Evolutionary conservation across 2,888 invertebrate species (phyloP), one percentile per base, ranked within the genome.

Genomic region (Ormyrus nitidulus): DNA sequence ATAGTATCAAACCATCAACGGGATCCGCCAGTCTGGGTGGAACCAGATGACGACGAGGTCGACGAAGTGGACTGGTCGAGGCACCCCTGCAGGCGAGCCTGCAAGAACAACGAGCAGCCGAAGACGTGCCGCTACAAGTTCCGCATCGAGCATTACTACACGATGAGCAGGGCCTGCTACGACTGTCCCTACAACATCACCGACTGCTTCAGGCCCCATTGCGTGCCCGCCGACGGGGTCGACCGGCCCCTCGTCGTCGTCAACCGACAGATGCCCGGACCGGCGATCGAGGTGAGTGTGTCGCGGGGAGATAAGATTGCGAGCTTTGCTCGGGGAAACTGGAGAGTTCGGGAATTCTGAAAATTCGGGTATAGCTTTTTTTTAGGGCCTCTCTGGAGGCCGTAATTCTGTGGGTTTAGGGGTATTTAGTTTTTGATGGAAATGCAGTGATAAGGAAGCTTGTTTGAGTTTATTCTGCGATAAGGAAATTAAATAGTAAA

Each of bases 231-330:
- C 0, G 97, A 98, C 89, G 98, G 98, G 0, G 92, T 95, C 61
- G 93, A 93, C 79, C 92, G 97, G 82, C 92, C 95, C 0, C 91
- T 98, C 53, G 93, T 95, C 11, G 95, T 96, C 0, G 93, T 97
- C 5, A 98, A 98, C 91, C 93, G 97, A 83, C 94, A 95, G 91
- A 93, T 98, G 93, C 97, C 98, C 0, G 97, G 97, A 61, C 97
- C 97, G 0, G 90, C 94, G 0, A 94, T 98, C 73, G 95, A 97
- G 93, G 96, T 96, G 44, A 79, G 53, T 11, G 5, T 3, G 13
- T 13, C 34, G 34, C 34, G 34, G 34, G 34, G 34, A 34, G 34
- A 34, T 34, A 34, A 34, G 34, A 34, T 34, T 2, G 4, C 34
- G 34, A 34, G 34, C 34, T 34, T 2, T 4, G 34, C 34, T 34